Evolutionary conservation across 2,888 invertebrate genomes (phyloP), one percentile per base, ranked within the genome.

Genomic region (Dicyrtoma fusca): DNA sequence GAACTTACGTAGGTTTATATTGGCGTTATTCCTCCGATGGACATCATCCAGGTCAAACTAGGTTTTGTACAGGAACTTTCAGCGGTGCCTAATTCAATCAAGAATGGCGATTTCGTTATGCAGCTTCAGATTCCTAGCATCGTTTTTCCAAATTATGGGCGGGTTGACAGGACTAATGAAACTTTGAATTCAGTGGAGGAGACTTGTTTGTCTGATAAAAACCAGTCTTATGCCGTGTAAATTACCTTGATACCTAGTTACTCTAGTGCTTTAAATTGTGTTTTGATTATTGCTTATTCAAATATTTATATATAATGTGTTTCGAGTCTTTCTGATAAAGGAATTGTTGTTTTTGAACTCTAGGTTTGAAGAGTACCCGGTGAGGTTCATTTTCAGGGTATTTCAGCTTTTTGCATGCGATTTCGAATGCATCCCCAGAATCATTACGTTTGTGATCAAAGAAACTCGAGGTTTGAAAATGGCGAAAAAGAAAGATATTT

Each of bases 141-240:
- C 11, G 23, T 59, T 14, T 26, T 59, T 59, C 59, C 59, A 13
- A 59, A 59, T 59, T 59, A 59, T 26, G 59, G 59, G 2, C 26
- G 11, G 5, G 26, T 2, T 34, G 34, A 1, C 14, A 14, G 4
- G 34, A 3, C 4, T 34, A 8, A 8, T 3, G 34, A 34, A 34
- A 8, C 34, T 3, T 34, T 34, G 34, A 59, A 59, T 59, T 6
- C 26, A 3, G 49, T 17, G 49, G n/a, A 19, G n/a, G 59, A 59
- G 2, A 26, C 13, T 26, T 14, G 14, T 1, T 59, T 23, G 34
- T 34, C 34, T 5, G 8, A 34, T 34, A 34, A 59, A 4, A 59
- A 59, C 23, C 59, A 25, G n/a, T 59, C 23, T 26, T 26, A 59
- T 13, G 59, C 59, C 1, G n/a, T 59, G 59, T 59, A 59, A 59